Conservation (phyloP, 2,797 vertebrate genomes). For the Ceryle rudis region DNA sequence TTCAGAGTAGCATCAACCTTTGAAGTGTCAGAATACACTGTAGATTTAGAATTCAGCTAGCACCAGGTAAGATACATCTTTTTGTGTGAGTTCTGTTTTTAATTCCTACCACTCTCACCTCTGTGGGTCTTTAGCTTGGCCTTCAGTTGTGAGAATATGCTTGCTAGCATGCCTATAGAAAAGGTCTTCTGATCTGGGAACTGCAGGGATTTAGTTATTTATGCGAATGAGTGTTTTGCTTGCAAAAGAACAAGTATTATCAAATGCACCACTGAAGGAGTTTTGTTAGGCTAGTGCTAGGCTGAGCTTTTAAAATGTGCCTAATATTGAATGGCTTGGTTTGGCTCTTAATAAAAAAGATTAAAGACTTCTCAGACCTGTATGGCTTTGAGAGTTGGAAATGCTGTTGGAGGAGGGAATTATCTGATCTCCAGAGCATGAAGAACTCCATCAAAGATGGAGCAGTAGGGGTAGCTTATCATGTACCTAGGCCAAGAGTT, state of each 20-base stretch:
- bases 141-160: not conserved
- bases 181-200: not conserved
- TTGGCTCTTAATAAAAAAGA: not conserved
- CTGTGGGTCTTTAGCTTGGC: not conserved
- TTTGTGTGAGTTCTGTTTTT: not conserved
- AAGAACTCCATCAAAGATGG: not conserved
- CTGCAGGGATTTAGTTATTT: not conserved
- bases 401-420: not conserved
- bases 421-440: rapidly evolving
- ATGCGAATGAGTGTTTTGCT: not conserved
- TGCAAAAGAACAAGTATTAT: not conserved
- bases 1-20: not conserved
- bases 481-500: rapidly evolving
- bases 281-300: not conserved
- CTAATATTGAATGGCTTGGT: not conserved
- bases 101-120: not conserved
- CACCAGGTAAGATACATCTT: not conserved
- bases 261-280: not conserved
- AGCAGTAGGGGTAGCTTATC: not conserved
- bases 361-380: not conserved
- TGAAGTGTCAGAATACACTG: not conserved
- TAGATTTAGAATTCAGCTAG: not conserved
- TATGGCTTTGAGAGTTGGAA: rapidly evolving
- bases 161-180: not conserved
- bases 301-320: not conserved